These are phyloP conservation scores for Apodemus sylvaticus DNA, from an alignment of 2,113 vertebrate species.

Conservation along the genomic window DNA sequence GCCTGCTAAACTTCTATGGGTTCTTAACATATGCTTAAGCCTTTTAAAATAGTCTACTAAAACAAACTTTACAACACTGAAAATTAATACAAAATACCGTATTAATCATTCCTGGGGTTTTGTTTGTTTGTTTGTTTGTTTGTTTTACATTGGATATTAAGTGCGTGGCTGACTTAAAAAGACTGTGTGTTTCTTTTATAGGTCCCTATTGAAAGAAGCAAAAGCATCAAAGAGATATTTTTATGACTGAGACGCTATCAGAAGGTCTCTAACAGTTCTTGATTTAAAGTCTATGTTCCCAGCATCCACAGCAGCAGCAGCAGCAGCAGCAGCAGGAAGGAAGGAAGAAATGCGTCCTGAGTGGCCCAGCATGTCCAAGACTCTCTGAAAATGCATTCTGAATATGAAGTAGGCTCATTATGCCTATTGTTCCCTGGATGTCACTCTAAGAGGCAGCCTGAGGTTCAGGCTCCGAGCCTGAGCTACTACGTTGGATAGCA, in stretches of 20 bases:
- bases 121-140: background rate
- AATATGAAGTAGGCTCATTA: conserved; percentile 42
- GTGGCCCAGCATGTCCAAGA: background rate
- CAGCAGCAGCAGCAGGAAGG: background rate
- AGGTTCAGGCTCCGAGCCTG: background rate
- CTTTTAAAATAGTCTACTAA: conserved; percentile 43
- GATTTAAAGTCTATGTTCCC: conserved; percentile 17
- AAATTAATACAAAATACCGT: background rate
- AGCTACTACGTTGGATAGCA: background rate
- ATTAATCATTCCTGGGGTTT: background rate
- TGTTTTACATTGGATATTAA: background rate
- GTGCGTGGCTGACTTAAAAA: background rate
- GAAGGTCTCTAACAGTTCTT: conserved; percentile 30
- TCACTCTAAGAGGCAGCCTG: background rate
- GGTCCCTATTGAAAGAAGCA: conserved; percentile 28
- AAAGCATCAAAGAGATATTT: background rate
- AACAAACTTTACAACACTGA: background rate
- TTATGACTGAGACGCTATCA: background rate
- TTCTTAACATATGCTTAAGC: background rate
- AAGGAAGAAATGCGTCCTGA: background rate
- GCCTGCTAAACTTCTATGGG: background rate
- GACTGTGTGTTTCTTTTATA: background rate
- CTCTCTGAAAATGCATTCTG: conserved; percentile 2
- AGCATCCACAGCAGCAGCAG: background rate
- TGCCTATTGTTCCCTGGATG: background rate